These are phyloP conservation scores for Wiebesia pumilae DNA, from an alignment of 1,140 invertebrate species.

Conservation along the genomic window DNA sequence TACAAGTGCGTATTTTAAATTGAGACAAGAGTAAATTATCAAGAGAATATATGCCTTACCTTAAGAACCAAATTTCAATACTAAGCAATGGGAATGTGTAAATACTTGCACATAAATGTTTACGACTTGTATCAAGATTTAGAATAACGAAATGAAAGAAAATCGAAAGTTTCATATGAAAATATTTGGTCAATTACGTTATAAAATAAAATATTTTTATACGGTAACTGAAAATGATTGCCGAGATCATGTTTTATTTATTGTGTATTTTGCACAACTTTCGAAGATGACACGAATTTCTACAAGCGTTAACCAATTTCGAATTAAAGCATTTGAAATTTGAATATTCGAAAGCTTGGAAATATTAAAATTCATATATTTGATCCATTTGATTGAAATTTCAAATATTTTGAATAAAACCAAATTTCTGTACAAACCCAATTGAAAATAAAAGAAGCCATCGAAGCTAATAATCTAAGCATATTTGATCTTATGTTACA, in stretches of 20 bases:
- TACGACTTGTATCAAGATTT: too few relatives aligned
- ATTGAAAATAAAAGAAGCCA: not conserved
- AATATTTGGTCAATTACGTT: too few relatives aligned
- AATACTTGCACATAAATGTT: too few relatives aligned
- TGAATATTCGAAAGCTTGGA: slow-evolving; percentile 9
- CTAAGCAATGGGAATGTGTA: too few relatives aligned
- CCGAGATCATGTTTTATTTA: not conserved
- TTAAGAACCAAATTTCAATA: too few relatives aligned
- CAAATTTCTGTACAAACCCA: not conserved
- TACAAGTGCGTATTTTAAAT: too few relatives aligned
- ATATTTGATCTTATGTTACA: slow-evolving; percentile 21
- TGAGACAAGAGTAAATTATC: too few relatives aligned
- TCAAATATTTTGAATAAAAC: not conserved
- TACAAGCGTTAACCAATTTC: not conserved
- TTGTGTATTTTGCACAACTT: not conserved
- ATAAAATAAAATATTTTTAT: not conserved
- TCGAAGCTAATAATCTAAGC: not conserved
- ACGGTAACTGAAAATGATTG: not conserved
- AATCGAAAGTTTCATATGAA: too few relatives aligned
- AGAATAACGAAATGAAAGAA: too few relatives aligned
- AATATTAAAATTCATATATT: not conserved
- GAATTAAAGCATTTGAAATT: not conserved
- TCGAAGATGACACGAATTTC: not conserved
- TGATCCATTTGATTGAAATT: not conserved
- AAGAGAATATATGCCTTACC: too few relatives aligned